These are phyloP conservation scores for Chelonus insularis DNA, from an alignment of 1,140 invertebrate species.

Conservation along the genomic window DNA sequence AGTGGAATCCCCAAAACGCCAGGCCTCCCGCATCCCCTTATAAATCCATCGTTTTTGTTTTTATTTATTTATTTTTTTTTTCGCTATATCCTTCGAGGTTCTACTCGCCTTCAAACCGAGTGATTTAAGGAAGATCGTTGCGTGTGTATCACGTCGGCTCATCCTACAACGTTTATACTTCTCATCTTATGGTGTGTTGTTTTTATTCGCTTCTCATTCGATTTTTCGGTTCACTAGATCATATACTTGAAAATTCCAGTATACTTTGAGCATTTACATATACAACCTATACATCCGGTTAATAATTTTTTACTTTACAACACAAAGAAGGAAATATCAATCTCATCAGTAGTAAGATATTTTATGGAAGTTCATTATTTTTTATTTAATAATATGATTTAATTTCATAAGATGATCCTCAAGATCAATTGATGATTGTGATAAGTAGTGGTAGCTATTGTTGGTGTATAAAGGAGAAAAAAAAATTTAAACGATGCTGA, in stretches of 20 bases:
- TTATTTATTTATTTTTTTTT: conserved; percentile 24
- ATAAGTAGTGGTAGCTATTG: not conserved
- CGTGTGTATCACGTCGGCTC: conserved; percentile 48
- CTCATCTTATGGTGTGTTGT: conserved; percentile 5
- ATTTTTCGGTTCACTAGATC: not conserved
- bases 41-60: conserved; percentile 53
- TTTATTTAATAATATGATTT: too few species aligned
- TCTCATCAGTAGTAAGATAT: too few species aligned
- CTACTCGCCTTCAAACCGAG: conserved; percentile 29
- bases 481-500: conserved; percentile 32
- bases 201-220: conserved; percentile 12
- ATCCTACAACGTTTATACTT: conserved; percentile 24
- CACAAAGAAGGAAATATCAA: too few species aligned
- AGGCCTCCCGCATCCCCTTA: conserved; percentile 41
- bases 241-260: conserved; percentile 6
- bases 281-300: not conserved
- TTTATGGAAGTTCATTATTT: too few species aligned
- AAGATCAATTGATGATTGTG: too few species aligned
- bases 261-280: not conserved
- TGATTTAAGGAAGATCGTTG: conserved; percentile 50
- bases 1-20: conserved; percentile 51
- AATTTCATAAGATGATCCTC: too few species aligned
- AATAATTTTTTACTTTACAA: too few species aligned
- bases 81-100: conserved; percentile 14
- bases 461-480: too few species aligned